These are phyloP conservation scores for Gandaritis pyraliata DNA, from an alignment of 2,888 invertebrate genomes.

Conservation along the genomic window DNA sequence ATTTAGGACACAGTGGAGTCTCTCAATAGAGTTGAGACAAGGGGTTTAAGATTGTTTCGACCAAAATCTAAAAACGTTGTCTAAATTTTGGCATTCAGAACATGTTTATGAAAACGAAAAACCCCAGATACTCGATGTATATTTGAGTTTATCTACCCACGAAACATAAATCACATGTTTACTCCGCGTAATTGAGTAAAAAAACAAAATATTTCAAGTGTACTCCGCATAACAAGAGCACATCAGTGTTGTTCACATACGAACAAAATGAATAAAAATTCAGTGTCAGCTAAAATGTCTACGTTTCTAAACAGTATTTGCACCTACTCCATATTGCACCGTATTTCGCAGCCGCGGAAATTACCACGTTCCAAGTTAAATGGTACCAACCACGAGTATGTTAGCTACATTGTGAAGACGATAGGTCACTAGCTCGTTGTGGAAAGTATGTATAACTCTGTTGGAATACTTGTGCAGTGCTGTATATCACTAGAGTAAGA, in stretches of 20 bases:
- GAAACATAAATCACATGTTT: too few species aligned
- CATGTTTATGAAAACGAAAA: too few species aligned
- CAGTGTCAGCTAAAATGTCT: not conserved
- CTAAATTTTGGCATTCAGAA: too few species aligned
- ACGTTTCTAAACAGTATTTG: not conserved
- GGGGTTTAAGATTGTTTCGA: slow-evolving; percentile 6
- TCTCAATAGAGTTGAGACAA: slow-evolving; percentile 4
- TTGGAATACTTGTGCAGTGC: slow-evolving; percentile 2
- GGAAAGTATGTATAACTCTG: slow-evolving; percentile 19
- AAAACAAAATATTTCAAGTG: too few species aligned
- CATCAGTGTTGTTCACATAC: not conserved
- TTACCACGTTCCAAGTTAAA: slow-evolving; percentile 30
- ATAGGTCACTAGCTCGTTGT: slow-evolving; percentile 19
- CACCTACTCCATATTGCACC: slow-evolving; percentile 5
- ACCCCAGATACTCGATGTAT: too few species aligned
- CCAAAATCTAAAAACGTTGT: not conserved
- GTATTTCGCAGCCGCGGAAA: slow-evolving; percentile 36
- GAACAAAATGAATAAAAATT: not conserved
- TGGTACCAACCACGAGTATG: slow-evolving; percentile 23
- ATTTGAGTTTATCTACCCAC: too few species aligned
- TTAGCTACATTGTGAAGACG: slow-evolving; percentile 21
- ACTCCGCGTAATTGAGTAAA: too few species aligned
- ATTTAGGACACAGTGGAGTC: slow-evolving; percentile 29
- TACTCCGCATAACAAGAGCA: not conserved
- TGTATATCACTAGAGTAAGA: not conserved